Evolutionary conservation across 2,113 vertebrate genomes (phyloP).

Genomic region (Condylura cristata): DNA sequence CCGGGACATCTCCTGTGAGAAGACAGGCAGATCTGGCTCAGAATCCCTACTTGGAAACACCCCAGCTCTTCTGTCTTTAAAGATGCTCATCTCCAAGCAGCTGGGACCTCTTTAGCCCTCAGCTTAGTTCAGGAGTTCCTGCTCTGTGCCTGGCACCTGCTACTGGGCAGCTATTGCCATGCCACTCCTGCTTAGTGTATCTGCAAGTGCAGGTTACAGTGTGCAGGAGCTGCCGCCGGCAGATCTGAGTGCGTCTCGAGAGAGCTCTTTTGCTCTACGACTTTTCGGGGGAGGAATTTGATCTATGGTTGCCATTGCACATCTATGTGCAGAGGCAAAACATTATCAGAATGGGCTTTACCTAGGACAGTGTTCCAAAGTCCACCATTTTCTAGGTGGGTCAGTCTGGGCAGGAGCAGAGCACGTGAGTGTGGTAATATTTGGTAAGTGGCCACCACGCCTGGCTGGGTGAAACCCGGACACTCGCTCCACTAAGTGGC

Average conservation of each 20-base stretch:
- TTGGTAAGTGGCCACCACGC: background rate
- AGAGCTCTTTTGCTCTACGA: background rate
- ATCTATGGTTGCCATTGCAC: background rate
- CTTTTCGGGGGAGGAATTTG: background rate
- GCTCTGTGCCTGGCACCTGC: background rate
- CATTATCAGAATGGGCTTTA: background rate
- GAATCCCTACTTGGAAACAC: background rate
- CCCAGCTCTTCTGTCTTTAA: background rate
- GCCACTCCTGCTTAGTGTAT: background rate
- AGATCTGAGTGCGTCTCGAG: too few species aligned
- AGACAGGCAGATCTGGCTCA: background rate
- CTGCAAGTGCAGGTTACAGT: background rate
- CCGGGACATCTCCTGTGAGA: slow-evolving; percentile 46
- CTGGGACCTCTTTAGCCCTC: background rate
- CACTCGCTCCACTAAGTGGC: background rate
- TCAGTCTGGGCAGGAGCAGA: background rate
- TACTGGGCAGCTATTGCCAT: background rate
- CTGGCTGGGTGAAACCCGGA: background rate
- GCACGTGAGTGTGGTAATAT: background rate
- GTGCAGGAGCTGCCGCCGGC: accelerated
- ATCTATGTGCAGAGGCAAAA: accelerated
- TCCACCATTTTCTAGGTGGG: background rate
- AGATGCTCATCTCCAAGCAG: background rate
- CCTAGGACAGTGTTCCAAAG: background rate
- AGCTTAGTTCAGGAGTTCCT: background rate